phyloP scores from a whole-genome alignment of 2,113 vertebrate genomes.

The Lophotis ruficrista region DNA sequence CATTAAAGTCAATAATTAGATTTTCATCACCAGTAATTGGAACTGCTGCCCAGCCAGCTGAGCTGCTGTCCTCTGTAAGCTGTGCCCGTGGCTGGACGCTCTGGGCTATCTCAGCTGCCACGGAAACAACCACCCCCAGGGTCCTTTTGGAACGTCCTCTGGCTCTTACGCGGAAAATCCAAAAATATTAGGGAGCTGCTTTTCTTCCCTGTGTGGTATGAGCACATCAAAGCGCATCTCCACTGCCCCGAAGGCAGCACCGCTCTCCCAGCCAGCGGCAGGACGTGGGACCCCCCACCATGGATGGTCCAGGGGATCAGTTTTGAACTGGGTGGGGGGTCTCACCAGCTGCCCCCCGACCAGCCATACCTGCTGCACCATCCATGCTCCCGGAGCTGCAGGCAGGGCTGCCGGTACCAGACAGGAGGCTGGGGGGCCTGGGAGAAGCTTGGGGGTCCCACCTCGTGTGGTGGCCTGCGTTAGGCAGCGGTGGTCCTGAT shows the following conservation, averaged over 20 bases:
- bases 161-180: accelerated
- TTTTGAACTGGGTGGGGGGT: accelerated
- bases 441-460: background rate
- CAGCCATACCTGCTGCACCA: accelerated
- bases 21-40: slow-evolving; percentile 51
- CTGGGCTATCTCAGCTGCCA: background rate
- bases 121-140: accelerated
- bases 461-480: accelerated
- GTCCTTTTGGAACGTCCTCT: background rate
- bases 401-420: background rate
- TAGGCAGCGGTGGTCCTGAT: background rate
- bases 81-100: background rate
- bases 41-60: slow-evolving; percentile 56
- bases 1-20: slow-evolving; percentile 54
- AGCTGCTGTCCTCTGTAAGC: background rate
- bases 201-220: background rate
- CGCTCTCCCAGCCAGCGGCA: accelerated
- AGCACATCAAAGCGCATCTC: background rate
- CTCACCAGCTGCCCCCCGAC: background rate
- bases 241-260: accelerated
- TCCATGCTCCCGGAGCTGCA: accelerated
- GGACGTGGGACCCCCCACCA: accelerated
- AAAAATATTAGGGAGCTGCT: accelerated
- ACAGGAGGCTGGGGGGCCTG: accelerated
- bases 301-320: no score